Base-by-base conservation (phyloP, 1,140 invertebrate species). In the Triops longicaudatus region DNA sequence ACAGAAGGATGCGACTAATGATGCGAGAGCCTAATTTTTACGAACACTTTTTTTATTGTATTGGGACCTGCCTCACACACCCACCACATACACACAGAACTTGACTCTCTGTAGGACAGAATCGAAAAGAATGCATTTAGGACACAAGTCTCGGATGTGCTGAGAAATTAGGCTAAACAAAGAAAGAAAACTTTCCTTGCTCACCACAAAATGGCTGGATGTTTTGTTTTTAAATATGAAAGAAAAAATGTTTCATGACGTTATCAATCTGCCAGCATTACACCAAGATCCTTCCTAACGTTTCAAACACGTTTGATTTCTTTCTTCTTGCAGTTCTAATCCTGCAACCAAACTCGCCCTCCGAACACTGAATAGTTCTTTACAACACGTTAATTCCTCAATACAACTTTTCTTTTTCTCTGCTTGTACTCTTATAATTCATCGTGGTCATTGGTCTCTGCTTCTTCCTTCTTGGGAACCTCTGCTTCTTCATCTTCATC, bases 401-500 rank as follows among this genome's bases (percentile, higher is more conserved):
- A 73, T 73, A 73, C 73, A 73, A n/a, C 26, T 27, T 73, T 73
- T 73, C 41, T 37, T 73, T 73, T 41, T 41, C 27, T 28, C 2
- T 75, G 28, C 22, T 75, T 44, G 43, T 76, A 72, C 42, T 78
- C 31, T 78, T 75, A 78, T 73, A 78, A 75, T 42, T 77, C 76
- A 74, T 77, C 76, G 76, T 77, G 76, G 37, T 77, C 76, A 73
- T 72, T 44, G 31, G 31, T 73, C 12, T 77, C 76, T 71, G 72
- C 41, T 27, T 76, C 50, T 10, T n/a, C 76, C 11, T 43, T 72
- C 72, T 77, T 77, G 73, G 42, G 72, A 26, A 72, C 76, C 42
- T 76, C 77, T 11, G 73, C 72, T 78, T 78, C 78, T 17, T 77
- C 72, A 26, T 77, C 77, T 28, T 76, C 72, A 43, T 78, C 78